Evolutionary conservation across 2,888 invertebrate species (phyloP), one percentile per base, ranked within the genome.

Genomic region (Drosophila meridiana): DNA sequence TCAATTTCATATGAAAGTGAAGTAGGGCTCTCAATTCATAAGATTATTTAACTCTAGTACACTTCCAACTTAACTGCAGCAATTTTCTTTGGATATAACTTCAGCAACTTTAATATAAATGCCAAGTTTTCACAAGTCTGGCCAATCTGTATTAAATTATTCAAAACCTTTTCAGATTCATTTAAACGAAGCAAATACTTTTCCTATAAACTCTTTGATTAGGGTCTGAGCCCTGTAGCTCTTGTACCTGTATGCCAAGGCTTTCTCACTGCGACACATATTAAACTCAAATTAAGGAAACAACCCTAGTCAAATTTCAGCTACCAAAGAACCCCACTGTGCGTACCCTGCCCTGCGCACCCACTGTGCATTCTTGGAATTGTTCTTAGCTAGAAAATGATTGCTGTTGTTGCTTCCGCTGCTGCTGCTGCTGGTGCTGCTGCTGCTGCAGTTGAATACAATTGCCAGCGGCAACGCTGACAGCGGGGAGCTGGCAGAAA

Each of bases 311-410:
- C 28, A 62, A 28, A 26, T n/a, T 34, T 34, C 6, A 28, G 28
- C 45, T 30, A 0, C 8, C 13, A n/a, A 48, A 14, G 8, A 28
- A 28, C 8, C 14, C 47, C 30, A 59, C 11, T 47, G 28, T 20
- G 13, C 40, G 14, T 14, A 40, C 40, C 4, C 4, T 38, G 5
- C 40, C 40, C 40, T 14, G 14, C 0, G 7, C 14, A 28, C 38
- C 38, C 48, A 85, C 69, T 72, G 86, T 82, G 52, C 57, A 45
- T 56, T 40, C 56, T 7, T 28, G 43, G 55, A 58, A 65, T 69
- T 66, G 50, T 55, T 73, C 50, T 53, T 43, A 28, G 59, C 36
- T 64, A 52, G 42, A 48, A 83, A 87, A 87, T 87, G 48, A 36
- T 53, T 61, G 40, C 26, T 30, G 63, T 45, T 76, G 62, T 71